Conservation (phyloP, 2,888 invertebrate genomes). For the Elysia crispata region DNA sequence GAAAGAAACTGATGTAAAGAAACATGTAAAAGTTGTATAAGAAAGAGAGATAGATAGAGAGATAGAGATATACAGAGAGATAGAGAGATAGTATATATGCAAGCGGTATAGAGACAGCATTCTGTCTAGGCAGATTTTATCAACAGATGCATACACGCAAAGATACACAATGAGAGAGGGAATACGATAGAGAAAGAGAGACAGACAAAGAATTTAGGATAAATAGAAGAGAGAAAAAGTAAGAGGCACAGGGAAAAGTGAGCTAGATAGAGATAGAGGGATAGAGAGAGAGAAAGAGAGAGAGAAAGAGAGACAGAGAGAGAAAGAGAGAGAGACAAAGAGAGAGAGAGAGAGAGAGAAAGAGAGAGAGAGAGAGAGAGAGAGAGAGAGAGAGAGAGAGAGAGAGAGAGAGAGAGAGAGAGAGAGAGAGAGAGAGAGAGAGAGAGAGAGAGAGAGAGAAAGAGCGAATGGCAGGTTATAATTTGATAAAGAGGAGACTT, state of each 20-base stretch:
- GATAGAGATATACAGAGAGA: not conserved
- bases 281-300: not conserved
- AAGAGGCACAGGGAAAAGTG: not conserved
- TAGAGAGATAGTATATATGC: too few relatives aligned
- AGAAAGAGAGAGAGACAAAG: not conserved
- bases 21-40: not conserved
- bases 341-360: not conserved
- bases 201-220: slow-evolving; percentile 1
- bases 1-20: not conserved
- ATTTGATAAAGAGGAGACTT: not conserved
- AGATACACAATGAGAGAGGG: too few relatives aligned
- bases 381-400: not conserved
- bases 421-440: not conserved
- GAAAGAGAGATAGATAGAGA: not conserved
- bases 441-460: slow-evolving; percentile 9
- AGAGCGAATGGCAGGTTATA: not conserved
- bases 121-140: too few relatives aligned
- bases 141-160: too few relatives aligned
- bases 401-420: slow-evolving; percentile 12
- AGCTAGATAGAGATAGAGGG: not conserved
- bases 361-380: not conserved
- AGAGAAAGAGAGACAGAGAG: slow-evolving; percentile 6
- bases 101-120: too few relatives aligned
- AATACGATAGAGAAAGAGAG: not conserved
- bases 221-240: not conserved